phyloP scores from a whole-genome alignment of 2,113 vertebrate species.

The Melozone crissalis region DNA sequence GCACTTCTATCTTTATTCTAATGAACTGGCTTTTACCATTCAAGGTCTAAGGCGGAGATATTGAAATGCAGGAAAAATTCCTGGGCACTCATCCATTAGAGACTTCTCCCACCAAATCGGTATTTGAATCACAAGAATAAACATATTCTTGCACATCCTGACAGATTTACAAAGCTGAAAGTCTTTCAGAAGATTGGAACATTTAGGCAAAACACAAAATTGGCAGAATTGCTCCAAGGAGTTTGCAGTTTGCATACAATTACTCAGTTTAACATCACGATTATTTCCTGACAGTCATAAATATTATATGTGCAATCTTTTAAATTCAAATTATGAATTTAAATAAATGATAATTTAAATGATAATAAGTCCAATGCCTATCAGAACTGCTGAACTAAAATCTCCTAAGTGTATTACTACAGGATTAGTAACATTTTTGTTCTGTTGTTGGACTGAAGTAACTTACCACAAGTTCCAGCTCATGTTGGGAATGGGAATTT shows the following conservation, averaged over 20 bases:
- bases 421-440: not conserved
- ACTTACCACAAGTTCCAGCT: not conserved
- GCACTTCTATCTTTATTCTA: not conserved
- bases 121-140: not conserved
- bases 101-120: not conserved
- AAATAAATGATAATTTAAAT: not conserved
- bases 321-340: not conserved
- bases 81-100: not conserved
- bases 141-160: not conserved
- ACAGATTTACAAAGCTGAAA: not conserved
- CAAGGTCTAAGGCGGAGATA: not conserved
- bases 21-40: not conserved
- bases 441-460: not conserved
- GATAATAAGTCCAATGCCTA: not conserved
- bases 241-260: not conserved
- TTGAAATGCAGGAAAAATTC: not conserved
- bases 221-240: not conserved
- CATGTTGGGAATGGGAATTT: too few species aligned
- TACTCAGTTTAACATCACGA: not conserved
- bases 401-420: not conserved
- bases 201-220: not conserved
- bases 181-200: not conserved
- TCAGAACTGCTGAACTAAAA: not conserved
- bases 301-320: not conserved
- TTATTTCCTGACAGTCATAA: not conserved